A percentile compares a stretch with the other conserved stretches of the same genome.
Conservation (phyloP, 1,140 invertebrate genomes). For the Drosophila elegans region DNA sequence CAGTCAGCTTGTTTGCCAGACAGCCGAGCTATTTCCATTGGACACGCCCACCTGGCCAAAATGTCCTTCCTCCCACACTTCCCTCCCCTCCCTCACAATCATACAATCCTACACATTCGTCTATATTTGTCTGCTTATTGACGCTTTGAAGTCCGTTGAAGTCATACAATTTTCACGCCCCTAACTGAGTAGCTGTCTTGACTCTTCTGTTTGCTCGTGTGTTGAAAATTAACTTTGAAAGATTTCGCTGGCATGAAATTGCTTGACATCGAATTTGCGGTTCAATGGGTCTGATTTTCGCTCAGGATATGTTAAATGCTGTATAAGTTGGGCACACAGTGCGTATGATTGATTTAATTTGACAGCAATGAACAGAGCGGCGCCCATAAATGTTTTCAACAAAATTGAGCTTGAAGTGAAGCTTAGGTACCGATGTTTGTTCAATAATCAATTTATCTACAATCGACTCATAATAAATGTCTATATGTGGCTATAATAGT, state of each 20-base stretch:
- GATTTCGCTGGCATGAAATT: slow-evolving; percentile 68
- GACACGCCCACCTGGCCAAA: slow-evolving; percentile 41
- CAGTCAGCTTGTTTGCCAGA: slow-evolving; percentile 78
- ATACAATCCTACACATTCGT: slow-evolving; percentile 7
- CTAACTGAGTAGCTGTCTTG: slow-evolving; percentile 41
- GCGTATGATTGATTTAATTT: slow-evolving; percentile 69
- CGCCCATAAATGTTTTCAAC: background rate
- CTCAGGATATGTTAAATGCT: slow-evolving; percentile 44
- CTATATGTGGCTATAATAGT: too few species aligned
- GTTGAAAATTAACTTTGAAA: slow-evolving; percentile 81
- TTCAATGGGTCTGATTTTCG: slow-evolving; percentile 50
- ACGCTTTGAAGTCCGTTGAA: slow-evolving; percentile 78
- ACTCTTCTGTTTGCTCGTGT: slow-evolving; percentile 46
- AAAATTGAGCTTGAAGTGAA: background rate
- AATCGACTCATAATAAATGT: too few species aligned
- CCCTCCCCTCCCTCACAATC: background rate
- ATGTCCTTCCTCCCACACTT: background rate
- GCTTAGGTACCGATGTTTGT: too few species aligned
- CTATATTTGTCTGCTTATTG: slow-evolving; percentile 77
- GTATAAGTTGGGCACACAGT: slow-evolving; percentile 27
- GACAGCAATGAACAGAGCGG: slow-evolving; percentile 3
- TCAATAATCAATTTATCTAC: too few species aligned
- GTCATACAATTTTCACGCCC: slow-evolving; percentile 74
- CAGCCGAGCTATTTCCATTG: slow-evolving; percentile 49
- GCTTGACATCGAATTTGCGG: slow-evolving; percentile 75